Percentiles rank a stretch among this genome's conserved stretches.
phyloP scores from a whole-genome alignment of 2,888 invertebrate genomes.

The Diarsia mendica region DNA sequence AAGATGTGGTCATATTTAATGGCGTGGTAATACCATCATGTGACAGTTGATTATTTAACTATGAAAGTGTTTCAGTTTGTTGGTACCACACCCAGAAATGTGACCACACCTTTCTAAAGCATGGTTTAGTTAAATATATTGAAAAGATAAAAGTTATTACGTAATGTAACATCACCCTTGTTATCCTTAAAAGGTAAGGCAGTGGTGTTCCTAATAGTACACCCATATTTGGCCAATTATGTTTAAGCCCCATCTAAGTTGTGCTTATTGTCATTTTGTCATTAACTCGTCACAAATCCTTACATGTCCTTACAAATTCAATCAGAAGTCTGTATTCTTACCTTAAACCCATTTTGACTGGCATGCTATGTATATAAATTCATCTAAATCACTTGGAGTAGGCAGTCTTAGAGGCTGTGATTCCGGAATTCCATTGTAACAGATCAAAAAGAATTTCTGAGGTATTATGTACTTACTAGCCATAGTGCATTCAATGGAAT shows the following conservation, averaged over 20 bases:
- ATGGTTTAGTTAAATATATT: not conserved
- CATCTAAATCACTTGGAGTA: not conserved
- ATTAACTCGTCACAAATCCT: not conserved
- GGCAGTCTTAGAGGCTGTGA: too few relatives aligned
- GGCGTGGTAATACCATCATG: not conserved
- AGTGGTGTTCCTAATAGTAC: not conserved
- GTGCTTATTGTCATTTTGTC: not conserved
- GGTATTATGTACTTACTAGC: not conserved
- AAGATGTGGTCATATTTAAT: not conserved
- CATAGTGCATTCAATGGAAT: not conserved
- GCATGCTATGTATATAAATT: not conserved
- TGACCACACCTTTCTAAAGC: not conserved
- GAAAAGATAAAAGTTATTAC: not conserved
- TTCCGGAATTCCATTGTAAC: not conserved
- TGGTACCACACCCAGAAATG: not conserved
- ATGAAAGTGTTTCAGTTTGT: not conserved
- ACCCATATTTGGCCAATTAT: not conserved
- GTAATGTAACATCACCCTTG: not conserved
- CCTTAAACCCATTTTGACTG: not conserved
- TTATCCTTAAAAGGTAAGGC: not conserved
- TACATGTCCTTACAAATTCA: not conserved
- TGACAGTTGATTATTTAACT: not conserved
- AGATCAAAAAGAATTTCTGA: not conserved
- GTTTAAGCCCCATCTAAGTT: not conserved
- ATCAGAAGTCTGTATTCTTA: not conserved